These are phyloP conservation scores for Cheilosia variabilis DNA, from an alignment of 2,888 invertebrate species.

Conservation along the genomic window DNA sequence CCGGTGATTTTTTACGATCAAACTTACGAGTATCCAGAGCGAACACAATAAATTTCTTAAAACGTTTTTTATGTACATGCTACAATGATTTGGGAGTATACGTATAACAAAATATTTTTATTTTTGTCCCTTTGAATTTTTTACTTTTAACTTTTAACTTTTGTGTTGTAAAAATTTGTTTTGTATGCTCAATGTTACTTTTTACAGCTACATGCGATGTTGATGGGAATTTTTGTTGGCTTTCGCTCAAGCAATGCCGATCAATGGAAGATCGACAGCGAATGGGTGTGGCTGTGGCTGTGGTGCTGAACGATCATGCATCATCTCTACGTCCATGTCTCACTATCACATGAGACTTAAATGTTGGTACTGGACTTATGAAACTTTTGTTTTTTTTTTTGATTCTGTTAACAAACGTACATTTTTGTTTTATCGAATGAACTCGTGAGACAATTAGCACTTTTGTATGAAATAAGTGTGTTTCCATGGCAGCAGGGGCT, in stretches of 20 bases:
- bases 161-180: conserved; percentile 46
- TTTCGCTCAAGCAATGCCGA: conserved; percentile 36
- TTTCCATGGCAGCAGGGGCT: conserved; percentile 7
- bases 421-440: conserved; percentile 36
- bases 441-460: conserved; percentile 62
- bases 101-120: conserved; percentile 7
- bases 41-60: conserved; percentile 73
- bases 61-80: conserved; percentile 70
- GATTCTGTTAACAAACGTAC: conserved; percentile 19
- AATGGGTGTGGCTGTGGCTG: conserved; percentile 59
- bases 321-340: conserved; percentile 54
- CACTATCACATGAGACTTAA: conserved; percentile 48
- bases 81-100: conserved; percentile 42
- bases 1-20: conserved; percentile 70
- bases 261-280: conserved; percentile 41
- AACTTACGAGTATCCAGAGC: conserved; percentile 67
- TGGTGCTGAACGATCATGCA: conserved; percentile 37
- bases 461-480: conserved; percentile 36
- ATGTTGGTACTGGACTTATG: conserved; percentile 25
- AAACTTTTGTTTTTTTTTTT: conserved; percentile 42
- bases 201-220: conserved; percentile 72
- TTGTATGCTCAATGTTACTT: conserved; percentile 70
- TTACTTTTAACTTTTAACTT: conserved; percentile 37
- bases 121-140: conserved; percentile 33
- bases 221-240: conserved; percentile 60